Conservation (phyloP, 2,888 invertebrate species). For the Steinernema hermaphroditum region DNA sequence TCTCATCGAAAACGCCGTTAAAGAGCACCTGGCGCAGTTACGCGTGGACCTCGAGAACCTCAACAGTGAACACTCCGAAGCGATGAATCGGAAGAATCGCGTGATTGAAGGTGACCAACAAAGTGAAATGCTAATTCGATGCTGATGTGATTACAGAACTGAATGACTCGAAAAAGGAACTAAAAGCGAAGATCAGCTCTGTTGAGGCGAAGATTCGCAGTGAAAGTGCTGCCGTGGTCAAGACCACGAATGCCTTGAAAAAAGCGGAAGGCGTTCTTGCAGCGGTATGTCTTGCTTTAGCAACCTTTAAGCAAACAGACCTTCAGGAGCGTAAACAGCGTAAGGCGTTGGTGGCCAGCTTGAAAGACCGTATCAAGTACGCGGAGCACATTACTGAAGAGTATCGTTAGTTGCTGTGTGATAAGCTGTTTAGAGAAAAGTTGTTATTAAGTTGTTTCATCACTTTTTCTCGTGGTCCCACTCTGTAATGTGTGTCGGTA, state of each 20-base stretch:
- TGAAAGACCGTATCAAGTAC: neutral
- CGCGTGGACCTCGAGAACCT: no score
- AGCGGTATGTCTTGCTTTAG: neutral
- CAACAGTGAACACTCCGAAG: no score
- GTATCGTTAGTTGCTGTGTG: no score
- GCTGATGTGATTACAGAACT: no score
- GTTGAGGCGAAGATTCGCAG: neutral
- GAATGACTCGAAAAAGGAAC: conserved; percentile 8
- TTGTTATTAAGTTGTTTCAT: neutral
- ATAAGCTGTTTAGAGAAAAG: neutral
- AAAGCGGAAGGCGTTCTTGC: conserved; percentile 1
- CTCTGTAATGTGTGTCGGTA: no score
- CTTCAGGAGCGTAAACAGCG: neutral
- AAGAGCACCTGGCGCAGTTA: no score
- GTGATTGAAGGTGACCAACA: no score
- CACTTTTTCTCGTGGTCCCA: neutral
- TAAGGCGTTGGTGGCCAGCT: neutral
- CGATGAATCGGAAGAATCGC: no score
- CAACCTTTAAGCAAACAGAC: neutral
- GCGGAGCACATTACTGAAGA: neutral
- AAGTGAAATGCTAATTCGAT: no score
- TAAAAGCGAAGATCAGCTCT: neutral
- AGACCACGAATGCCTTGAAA: neutral
- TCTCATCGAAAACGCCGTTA: no score
- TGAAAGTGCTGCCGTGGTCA: neutral